Conservation (phyloP, 2,797 vertebrate species). For the Peromyscus aztecus region DNA sequence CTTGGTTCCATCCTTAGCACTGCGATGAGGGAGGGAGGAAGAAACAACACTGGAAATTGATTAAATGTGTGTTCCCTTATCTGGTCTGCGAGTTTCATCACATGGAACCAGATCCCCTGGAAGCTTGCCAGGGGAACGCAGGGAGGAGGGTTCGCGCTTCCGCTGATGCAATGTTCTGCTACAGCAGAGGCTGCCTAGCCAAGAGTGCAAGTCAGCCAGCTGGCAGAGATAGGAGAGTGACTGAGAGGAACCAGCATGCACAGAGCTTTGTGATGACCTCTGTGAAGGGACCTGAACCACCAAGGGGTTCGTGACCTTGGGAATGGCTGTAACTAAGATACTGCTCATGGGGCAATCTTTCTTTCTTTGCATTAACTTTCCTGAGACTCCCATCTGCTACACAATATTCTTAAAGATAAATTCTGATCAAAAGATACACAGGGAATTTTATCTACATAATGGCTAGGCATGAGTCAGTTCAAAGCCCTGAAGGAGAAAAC, state of each 20-base stretch:
- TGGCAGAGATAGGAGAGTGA: neutral
- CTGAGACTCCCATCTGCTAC: neutral
- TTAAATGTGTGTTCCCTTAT: neutral
- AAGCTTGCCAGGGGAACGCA: neutral
- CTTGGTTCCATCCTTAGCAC: neutral
- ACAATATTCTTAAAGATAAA: neutral
- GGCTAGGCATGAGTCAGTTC: neutral
- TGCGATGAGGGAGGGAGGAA: fast-evolving
- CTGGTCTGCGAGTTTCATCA: constrained; percentile 25
- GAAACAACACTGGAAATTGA: constrained; percentile 1
- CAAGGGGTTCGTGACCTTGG: neutral
- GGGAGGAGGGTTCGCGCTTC: neutral
- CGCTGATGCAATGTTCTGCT: too few relatives aligned
- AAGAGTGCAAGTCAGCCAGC: neutral
- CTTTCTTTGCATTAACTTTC: neutral
- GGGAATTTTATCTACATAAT: neutral
- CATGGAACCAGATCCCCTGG: neutral
- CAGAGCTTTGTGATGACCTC: neutral
- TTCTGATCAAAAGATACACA: neutral
- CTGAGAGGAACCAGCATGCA: neutral
- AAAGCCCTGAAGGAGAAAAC: neutral
- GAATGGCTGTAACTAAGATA: neutral
- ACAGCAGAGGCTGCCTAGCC: too few relatives aligned
- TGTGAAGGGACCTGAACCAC: neutral
- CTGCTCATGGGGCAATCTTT: neutral